These are phyloP conservation scores for Nineta flava DNA, from an alignment of 2,888 invertebrate species.

Conservation along the genomic window DNA sequence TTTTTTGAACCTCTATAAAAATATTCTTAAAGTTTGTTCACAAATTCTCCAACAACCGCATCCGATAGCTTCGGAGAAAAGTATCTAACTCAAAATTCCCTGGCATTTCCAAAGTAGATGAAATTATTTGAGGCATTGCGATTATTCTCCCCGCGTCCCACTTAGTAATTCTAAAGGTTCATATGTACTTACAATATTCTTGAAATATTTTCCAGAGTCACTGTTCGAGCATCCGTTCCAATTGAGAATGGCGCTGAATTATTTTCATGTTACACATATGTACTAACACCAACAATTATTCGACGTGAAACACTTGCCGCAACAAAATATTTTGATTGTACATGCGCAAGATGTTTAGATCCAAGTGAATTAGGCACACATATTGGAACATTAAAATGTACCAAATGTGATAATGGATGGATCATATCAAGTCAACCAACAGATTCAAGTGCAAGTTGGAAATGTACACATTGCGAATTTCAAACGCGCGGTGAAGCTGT, in stretches of 20 bases:
- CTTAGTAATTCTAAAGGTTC: no score
- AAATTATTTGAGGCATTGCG: no score
- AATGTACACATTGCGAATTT: constrained; percentile 52
- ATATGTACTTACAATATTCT: no score
- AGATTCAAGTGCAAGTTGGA: constrained; percentile 43
- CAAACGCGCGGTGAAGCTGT: constrained; percentile 42
- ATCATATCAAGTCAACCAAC: constrained; percentile 47
- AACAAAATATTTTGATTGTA: constrained; percentile 68
- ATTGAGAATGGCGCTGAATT: constrained; percentile 47
- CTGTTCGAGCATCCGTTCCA: constrained; percentile 49
- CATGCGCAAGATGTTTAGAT: constrained; percentile 58
- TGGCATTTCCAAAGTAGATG: no score
- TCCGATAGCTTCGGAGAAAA: no score
- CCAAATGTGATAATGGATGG: constrained; percentile 55
- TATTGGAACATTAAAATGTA: constrained; percentile 64
- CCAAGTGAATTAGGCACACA: constrained; percentile 67
- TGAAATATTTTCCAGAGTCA: constrained; percentile 41
- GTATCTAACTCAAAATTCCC: no score
- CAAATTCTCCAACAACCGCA: no score
- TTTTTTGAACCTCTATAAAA: no score
- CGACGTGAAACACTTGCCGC: constrained; percentile 51
- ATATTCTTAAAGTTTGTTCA: no score
- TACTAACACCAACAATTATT: constrained; percentile 52
- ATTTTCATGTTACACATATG: constrained; percentile 60
- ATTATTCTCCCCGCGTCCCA: no score